A percentile compares a stretch with the other conserved stretches of the same genome.
These are phyloP conservation scores for Arctia plantaginis DNA, from an alignment of 2,888 invertebrate species.

Conservation along the genomic window DNA sequence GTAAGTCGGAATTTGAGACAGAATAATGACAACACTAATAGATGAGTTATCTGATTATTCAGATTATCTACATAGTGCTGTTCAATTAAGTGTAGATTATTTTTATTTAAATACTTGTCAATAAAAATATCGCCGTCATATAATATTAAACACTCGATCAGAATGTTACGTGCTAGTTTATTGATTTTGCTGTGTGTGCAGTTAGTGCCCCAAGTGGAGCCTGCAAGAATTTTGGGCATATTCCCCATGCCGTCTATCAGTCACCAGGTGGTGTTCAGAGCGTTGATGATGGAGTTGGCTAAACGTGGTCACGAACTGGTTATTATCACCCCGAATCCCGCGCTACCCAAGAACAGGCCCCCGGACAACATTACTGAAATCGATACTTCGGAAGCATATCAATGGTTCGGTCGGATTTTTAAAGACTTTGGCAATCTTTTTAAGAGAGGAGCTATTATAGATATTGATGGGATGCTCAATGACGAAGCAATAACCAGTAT, in stretches of 20 bases:
- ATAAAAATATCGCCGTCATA: background rate
- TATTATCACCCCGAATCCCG: constrained; percentile 66
- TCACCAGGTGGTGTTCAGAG: constrained; percentile 67
- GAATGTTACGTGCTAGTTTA: constrained; percentile 18
- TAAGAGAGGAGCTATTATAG: constrained; percentile 42
- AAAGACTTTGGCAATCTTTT: constrained; percentile 7
- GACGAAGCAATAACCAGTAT: constrained; percentile 11
- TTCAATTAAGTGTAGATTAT: too few species aligned
- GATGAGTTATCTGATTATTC: background rate
- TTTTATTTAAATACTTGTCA: background rate
- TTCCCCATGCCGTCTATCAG: constrained; percentile 67
- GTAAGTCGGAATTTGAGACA: too few species aligned
- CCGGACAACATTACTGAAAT: constrained; percentile 35
- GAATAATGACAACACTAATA: too few species aligned
- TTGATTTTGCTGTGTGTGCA: constrained; percentile 18
- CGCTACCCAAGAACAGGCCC: constrained; percentile 34
- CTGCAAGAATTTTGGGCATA: constrained; percentile 65
- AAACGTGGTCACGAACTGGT: constrained; percentile 70
- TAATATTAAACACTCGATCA: background rate
- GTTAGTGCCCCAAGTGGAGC: constrained; percentile 13
- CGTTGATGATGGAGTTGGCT: constrained; percentile 63
- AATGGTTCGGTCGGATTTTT: constrained; percentile 6
- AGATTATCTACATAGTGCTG: background rate
- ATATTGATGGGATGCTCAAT: constrained; percentile 13
- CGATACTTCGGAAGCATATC: constrained; percentile 24